Evolutionary conservation across 1,140 invertebrate species (phyloP).

Genomic region (Drosophila pectinifera): DNA sequence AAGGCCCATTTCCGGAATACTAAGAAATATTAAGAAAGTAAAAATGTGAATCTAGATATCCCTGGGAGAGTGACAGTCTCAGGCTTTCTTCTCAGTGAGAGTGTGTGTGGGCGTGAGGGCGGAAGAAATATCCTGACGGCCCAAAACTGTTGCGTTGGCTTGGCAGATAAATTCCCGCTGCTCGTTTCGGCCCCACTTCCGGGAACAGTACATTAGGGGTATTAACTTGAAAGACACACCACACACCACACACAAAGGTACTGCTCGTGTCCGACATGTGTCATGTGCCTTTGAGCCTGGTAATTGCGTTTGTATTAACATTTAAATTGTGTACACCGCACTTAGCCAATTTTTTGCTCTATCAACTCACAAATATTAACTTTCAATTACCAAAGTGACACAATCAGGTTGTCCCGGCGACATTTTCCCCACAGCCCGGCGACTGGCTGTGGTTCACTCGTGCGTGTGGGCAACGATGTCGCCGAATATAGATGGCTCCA

Average conservation of each 20-base stretch:
- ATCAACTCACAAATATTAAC: conserved; percentile 57
- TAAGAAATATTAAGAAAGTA: not conserved
- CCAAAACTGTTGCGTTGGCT: conserved; percentile 66
- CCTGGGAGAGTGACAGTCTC: not conserved
- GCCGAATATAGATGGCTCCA: conserved; percentile 9
- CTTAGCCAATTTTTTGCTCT: conserved; percentile 50
- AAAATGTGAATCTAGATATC: not conserved
- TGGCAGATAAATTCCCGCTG: conserved; percentile 50
- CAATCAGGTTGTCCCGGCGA: conserved; percentile 32
- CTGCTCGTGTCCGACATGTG: conserved; percentile 24
- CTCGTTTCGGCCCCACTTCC: conserved; percentile 29
- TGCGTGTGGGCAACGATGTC: conserved; percentile 34
- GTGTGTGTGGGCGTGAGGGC: conserved; percentile 3
- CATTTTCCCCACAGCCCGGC: not conserved
- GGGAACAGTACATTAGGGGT: conserved; percentile 58
- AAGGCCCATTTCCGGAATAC: not conserved
- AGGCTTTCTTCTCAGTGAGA: conserved; percentile 10
- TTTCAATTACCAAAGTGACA: conserved; percentile 66
- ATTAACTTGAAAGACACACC: conserved; percentile 52
- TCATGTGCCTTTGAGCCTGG: conserved; percentile 29
- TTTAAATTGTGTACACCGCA: conserved; percentile 58
- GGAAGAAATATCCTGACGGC: conserved; percentile 25
- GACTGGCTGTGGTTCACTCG: conserved; percentile 6
- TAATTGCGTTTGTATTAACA: conserved; percentile 33
- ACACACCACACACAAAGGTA: conserved; percentile 28